phyloP scores from a whole-genome alignment of 2,888 invertebrate genomes.

The Sphecodes monilicornis region DNA sequence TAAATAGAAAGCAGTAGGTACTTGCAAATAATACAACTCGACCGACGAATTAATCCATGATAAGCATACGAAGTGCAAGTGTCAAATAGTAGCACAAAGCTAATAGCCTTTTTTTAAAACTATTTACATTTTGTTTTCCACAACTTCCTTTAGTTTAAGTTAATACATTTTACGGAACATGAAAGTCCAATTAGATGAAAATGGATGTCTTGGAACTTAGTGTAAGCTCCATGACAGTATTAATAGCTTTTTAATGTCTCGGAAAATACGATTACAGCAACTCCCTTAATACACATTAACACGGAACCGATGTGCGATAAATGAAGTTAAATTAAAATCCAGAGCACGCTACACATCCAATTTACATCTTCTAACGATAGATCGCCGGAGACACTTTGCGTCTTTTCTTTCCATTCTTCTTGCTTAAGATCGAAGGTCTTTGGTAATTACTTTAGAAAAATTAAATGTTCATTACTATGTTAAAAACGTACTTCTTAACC shows the following conservation, averaged over 20 bases:
- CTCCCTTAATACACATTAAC: slow-evolving; percentile 61
- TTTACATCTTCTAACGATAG: slow-evolving; percentile 39
- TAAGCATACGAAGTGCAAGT: neutral
- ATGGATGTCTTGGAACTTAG: slow-evolving; percentile 39
- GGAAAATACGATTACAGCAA: slow-evolving; percentile 54
- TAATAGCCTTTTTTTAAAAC: neutral
- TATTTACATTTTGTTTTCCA: neutral
- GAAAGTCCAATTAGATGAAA: slow-evolving; percentile 9
- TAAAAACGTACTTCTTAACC: neutral
- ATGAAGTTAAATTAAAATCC: slow-evolving; percentile 54
- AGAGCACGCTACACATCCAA: slow-evolving; percentile 23
- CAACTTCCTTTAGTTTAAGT: neutral
- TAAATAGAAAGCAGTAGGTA: neutral
- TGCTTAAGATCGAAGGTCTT: slow-evolving; percentile 3
- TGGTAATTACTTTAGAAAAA: neutral
- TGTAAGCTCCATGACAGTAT: slow-evolving; percentile 41
- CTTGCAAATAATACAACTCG: neutral
- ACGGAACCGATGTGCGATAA: slow-evolving; percentile 52
- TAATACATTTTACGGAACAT: neutral
- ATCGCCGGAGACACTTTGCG: slow-evolving; percentile 18
- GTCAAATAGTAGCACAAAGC: neutral
- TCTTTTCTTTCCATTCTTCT: slow-evolving; percentile 8
- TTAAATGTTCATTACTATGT: neutral
- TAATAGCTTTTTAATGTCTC: slow-evolving; percentile 56
- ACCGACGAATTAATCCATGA: neutral